Evolutionary conservation across 2,888 invertebrate genomes (phyloP).

Genomic region (Tuberolachnus salignus): DNA sequence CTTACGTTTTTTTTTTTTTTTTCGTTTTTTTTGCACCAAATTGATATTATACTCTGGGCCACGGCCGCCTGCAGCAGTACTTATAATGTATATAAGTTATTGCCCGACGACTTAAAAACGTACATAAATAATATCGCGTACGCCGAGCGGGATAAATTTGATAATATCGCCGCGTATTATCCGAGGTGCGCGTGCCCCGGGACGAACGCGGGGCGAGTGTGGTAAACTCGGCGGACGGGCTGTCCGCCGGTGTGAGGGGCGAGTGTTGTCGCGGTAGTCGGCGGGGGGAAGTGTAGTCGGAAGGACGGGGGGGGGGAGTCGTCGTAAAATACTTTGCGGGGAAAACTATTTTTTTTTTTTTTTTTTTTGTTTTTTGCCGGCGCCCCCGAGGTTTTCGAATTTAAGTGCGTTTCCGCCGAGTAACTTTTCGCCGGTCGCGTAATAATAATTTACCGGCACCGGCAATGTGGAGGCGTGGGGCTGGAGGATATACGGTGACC

Average conservation of each 20-base stretch:
- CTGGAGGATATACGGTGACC: neutral
- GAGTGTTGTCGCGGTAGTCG: no score
- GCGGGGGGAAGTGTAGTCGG: no score
- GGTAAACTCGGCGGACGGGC: no score
- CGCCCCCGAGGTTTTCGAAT: conserved; percentile 16
- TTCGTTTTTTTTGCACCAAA: conserved; percentile 1
- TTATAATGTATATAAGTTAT: neutral
- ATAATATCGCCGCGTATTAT: conserved; percentile 27
- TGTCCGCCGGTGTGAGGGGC: no score
- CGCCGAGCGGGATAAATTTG: conserved; percentile 16
- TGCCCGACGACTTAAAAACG: neutral
- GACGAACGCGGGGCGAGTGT: neutral
- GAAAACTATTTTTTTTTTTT: conserved; percentile 27
- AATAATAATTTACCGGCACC: conserved; percentile 39
- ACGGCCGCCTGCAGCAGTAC: neutral
- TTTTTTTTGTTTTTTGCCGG: neutral
- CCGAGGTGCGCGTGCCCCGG: neutral
- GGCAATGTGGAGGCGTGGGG: no score
- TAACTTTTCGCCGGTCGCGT: conserved; percentile 32
- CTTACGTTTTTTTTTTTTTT: no score
- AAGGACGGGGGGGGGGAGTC: conserved; percentile 6
- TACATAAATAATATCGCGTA: conserved; percentile 28
- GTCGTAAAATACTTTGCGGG: conserved; percentile 40
- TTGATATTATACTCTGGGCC: neutral
- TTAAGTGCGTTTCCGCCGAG: conserved; percentile 18